Conservation (phyloP, 2,888 invertebrate species). For the Hetaerina titia region DNA sequence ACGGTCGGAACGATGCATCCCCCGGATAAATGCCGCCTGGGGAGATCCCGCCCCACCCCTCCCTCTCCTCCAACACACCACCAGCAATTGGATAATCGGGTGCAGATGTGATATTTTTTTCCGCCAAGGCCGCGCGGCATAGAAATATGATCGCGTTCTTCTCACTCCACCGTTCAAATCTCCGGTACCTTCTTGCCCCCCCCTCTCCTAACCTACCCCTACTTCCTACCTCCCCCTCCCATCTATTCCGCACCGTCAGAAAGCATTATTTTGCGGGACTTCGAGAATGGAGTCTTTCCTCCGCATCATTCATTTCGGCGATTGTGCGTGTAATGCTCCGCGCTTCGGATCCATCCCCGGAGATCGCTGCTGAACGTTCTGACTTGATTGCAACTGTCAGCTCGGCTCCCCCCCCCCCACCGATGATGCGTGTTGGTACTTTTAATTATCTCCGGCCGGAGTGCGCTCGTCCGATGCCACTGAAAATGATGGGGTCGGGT, state of each 20-base stretch:
- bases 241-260: neutral
- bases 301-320: neutral
- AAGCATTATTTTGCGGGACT: neutral
- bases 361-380: neutral
- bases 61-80: too few species aligned
- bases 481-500: too few species aligned
- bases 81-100: neutral
- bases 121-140: neutral
- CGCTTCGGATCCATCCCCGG: neutral
- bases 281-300: neutral
- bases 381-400: neutral
- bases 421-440: neutral
- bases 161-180: neutral
- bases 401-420: neutral
- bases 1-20: neutral
- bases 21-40: neutral
- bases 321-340: neutral
- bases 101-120: neutral
- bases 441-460: neutral
- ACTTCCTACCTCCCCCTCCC: too few species aligned
- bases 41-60: neutral
- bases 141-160: neutral
- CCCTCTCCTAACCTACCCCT: too few species aligned
- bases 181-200: too few species aligned
- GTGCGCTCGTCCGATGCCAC: neutral